A percentile compares a stretch with the other conserved stretches of the same genome.
Conservation (phyloP, 2,797 vertebrate genomes). For the Pangasius larnaudii region DNA sequence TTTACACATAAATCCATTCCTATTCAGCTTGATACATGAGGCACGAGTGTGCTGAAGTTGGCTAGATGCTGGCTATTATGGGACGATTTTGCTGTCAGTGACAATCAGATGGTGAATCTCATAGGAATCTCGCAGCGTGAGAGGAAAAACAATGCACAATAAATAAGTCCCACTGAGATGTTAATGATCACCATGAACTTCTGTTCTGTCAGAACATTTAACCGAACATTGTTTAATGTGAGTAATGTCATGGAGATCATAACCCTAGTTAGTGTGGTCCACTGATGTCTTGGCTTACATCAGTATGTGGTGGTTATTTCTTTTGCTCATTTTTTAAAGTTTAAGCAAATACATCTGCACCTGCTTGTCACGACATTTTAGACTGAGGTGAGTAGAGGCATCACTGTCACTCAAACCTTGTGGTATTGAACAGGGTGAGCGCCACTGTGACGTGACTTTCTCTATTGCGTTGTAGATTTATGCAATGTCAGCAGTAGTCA, state of each 20-base stretch:
- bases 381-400: neutral
- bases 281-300: neutral
- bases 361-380: neutral
- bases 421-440: neutral
- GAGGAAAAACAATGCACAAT: neutral
- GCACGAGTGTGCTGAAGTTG: neutral
- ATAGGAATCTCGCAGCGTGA: neutral
- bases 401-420: neutral
- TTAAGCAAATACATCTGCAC: neutral
- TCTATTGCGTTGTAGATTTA: neutral
- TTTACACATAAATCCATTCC: neutral
- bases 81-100: neutral
- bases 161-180: neutral
- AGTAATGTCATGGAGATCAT: neutral
- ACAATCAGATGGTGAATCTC: neutral
- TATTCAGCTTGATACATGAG: neutral
- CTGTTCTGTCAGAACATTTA: neutral
- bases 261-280: neutral
- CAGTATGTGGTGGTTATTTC: neutral
- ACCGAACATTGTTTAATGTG: neutral
- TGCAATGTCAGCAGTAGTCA: neutral
- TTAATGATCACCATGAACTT: neutral
- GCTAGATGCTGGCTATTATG: neutral
- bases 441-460: constrained; percentile 60
- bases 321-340: neutral